Evolutionary conservation across 2,888 invertebrate species (phyloP).

Genomic region (Pandemis cinnamomeana): DNA sequence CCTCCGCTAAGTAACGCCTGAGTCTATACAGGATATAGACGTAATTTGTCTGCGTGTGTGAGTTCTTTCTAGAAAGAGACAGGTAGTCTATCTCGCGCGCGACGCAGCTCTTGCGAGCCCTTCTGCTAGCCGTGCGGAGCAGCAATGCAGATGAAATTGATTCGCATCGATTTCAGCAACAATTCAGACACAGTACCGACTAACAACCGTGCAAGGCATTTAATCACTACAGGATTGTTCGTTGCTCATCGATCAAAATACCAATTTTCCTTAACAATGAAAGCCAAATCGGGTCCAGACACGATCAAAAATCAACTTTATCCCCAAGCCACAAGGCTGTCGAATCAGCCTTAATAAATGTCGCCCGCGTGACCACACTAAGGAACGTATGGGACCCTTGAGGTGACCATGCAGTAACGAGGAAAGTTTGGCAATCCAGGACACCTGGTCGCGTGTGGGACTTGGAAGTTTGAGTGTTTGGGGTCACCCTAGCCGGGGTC

Average conservation of each 20-base stretch:
- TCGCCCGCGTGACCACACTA: constrained; percentile 37
- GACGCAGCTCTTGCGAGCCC: too few species aligned
- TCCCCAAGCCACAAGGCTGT: constrained; percentile 8
- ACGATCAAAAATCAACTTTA: constrained; percentile 16
- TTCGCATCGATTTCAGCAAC: constrained; percentile 29
- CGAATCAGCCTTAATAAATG: background rate
- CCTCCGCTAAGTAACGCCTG: too few species aligned
- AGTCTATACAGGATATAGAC: too few species aligned
- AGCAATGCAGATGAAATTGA: constrained; percentile 15
- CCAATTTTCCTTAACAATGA: constrained; percentile 40
- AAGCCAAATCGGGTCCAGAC: constrained; percentile 5
- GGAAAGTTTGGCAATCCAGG: constrained; percentile 29
- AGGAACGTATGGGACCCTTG: constrained; percentile 34
- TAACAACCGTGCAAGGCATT: constrained; percentile 26
- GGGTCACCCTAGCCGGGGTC: constrained; percentile 11
- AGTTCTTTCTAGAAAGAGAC: too few species aligned
- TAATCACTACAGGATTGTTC: constrained; percentile 28
- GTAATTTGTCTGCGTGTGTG: too few species aligned
- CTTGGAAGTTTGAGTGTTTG: constrained; percentile 28
- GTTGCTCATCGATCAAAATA: constrained; percentile 35
- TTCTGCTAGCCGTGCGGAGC: too few species aligned
- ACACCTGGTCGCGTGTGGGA: constrained; percentile 34
- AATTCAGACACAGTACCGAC: constrained; percentile 28
- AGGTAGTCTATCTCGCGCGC: too few species aligned
- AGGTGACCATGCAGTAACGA: constrained; percentile 39